phyloP scores from a whole-genome alignment of 2,888 invertebrate genomes.

The Lasioglossum leucozonium region DNA sequence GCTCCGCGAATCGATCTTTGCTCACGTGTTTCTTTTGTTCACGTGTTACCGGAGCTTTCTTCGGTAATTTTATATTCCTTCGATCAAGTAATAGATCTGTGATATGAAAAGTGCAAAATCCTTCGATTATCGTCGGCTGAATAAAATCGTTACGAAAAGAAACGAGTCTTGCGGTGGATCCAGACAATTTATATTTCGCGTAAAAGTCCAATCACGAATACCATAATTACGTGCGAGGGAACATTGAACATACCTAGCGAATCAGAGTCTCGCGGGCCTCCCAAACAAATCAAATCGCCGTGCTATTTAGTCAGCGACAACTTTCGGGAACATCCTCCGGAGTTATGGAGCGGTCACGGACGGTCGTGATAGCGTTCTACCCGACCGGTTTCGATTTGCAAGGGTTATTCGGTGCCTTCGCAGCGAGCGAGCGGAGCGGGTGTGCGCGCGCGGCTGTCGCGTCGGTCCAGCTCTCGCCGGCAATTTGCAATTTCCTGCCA shows the following conservation, averaged over 20 bases:
- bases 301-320: background rate
- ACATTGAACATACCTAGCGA: background rate
- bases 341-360: background rate
- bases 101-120: too few relatives aligned
- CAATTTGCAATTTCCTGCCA: slow-evolving; percentile 83
- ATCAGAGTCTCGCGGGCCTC: background rate
- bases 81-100: too few relatives aligned
- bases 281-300: background rate
- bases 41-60: too few relatives aligned
- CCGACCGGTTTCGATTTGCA: slow-evolving; percentile 79
- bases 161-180: too few relatives aligned
- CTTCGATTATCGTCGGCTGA: too few relatives aligned
- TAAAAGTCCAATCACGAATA: background rate
- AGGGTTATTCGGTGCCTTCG: slow-evolving; percentile 77
- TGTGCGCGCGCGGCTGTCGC: slow-evolving; percentile 8
- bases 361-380: background rate
- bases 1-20: background rate
- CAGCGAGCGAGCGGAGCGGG: slow-evolving; percentile 47
- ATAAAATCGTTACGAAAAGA: too few relatives aligned
- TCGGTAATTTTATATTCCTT: too few relatives aligned
- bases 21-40: too few relatives aligned
- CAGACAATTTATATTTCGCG: background rate
- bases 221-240: background rate
- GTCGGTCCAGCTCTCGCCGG: slow-evolving; percentile 67
- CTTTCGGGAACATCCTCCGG: background rate